Evolutionary conservation across 2,888 invertebrate species (phyloP).

Genomic region (Harmothoe impar): DNA sequence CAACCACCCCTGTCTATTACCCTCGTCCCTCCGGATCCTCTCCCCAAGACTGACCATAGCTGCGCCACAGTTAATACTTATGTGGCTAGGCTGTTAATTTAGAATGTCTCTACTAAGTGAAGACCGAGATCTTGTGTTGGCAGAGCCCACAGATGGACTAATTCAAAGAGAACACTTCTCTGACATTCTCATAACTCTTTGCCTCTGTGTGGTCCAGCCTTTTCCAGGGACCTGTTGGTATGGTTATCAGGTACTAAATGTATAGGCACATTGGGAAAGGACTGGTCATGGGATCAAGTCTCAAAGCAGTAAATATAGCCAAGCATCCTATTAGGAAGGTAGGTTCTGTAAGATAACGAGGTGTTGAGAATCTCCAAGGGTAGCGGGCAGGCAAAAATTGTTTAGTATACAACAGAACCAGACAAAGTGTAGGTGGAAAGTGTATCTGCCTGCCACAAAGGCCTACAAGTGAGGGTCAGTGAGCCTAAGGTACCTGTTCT

Average conservation of each 20-base stretch:
- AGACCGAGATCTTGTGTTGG: too few species aligned
- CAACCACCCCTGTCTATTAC: too few species aligned
- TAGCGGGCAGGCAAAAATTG: constrained; percentile 66
- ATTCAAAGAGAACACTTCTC: background rate
- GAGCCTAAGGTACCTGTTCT: constrained; percentile 63
- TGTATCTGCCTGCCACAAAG: constrained; percentile 72
- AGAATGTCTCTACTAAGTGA: too few species aligned
- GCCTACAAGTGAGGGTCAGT: constrained; percentile 42
- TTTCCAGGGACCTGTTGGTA: background rate
- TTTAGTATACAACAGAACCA: constrained; percentile 77
- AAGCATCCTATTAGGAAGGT: background rate
- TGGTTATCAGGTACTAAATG: constrained; percentile 33
- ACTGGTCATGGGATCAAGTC: constrained; percentile 63
- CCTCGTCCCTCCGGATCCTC: too few species aligned
- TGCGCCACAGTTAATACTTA: too few species aligned
- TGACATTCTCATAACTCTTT: constrained; percentile 23
- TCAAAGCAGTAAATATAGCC: constrained; percentile 45
- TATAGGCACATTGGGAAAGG: constrained; percentile 63
- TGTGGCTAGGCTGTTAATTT: too few species aligned
- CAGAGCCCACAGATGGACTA: background rate
- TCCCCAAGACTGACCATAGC: too few species aligned
- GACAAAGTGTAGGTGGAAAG: constrained; percentile 79
- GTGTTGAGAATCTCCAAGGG: constrained; percentile 64
- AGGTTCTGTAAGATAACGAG: constrained; percentile 18
- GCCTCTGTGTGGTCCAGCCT: background rate